A percentile compares a stretch with the other conserved stretches of the same genome.
phyloP scores from a whole-genome alignment of 2,113 vertebrate genomes.

The Polyodon spathula region DNA sequence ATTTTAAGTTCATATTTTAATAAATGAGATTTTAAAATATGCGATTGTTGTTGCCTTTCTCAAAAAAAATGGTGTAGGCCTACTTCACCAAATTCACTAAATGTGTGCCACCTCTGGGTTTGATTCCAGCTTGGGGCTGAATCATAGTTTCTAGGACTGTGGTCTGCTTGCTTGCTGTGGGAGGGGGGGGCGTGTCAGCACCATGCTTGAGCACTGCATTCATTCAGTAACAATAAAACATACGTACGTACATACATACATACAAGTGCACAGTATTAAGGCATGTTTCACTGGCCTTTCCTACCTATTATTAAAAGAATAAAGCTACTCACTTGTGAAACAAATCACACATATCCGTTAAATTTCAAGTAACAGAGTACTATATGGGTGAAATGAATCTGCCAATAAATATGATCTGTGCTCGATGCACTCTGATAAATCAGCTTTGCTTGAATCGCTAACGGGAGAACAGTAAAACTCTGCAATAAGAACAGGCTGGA shows the following conservation, averaged over 20 bases:
- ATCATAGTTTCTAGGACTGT: too few relatives aligned
- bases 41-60: too few relatives aligned
- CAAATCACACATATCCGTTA: not conserved
- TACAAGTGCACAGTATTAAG: not conserved
- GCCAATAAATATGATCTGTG: not conserved
- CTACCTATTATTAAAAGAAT: not conserved
- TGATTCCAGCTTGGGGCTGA: too few relatives aligned
- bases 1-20: too few relatives aligned
- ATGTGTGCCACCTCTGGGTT: too few relatives aligned
- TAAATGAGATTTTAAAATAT: too few relatives aligned
- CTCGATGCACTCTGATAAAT: not conserved
- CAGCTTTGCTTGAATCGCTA: not conserved
- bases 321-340: conserved; percentile 2
- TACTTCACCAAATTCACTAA: too few relatives aligned
- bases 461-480: not conserved
- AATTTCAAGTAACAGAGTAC: not conserved
- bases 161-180: too few relatives aligned
- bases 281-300: not conserved
- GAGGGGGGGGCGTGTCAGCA: too few relatives aligned
- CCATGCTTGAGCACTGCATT: too few relatives aligned
- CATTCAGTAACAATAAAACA: not conserved
- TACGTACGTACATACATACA: conserved; percentile 1
- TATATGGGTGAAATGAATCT: not conserved
- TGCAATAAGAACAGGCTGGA: not conserved
- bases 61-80: too few relatives aligned